Evolutionary conservation across 2,797 vertebrate species (phyloP), one percentile per base, ranked within the genome.

Genomic region (Bovichtus variegatus): DNA sequence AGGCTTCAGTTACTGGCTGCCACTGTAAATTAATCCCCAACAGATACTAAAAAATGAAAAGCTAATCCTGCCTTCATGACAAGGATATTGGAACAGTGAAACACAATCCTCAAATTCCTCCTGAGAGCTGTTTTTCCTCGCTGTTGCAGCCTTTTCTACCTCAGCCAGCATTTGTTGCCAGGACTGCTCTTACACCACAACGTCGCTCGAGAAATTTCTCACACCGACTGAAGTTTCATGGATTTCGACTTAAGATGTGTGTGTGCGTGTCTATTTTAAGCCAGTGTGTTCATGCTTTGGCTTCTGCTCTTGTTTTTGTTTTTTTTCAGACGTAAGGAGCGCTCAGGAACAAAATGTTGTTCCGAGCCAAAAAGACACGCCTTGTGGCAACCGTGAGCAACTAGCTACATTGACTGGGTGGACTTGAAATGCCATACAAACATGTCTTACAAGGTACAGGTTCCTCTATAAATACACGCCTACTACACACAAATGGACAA

Each of bases 21-120:
- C 66, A 86, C 83, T 90, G 88, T 87, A 92, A 91, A 91, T 86
- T 69, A 90, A 92, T 90, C 87, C 84, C 81, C 67, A 72, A 73
- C 76, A 91, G 79, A 91, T 63, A 89, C 61, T 77, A 67, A 85
- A 81, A 80, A 88, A 87, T 61, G 60, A 82, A 86, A 83, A 80
- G 74, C 77, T 87, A 89, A 88, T 89, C 81, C 84, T 76, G 54
- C 55, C 74, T 73, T 73, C 69, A 83, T 63, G 82, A 90, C 85
- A 63, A 81, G 76, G 81, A 89, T 87, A 79, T 66, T 80, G 80
- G 61, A 86, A 74, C 53, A 49, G 77, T 27, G 74, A 87, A 89
- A 89, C 80, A 75, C 74, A 63, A 83, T 85, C 73, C 67, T 77
- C 58, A 80, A 71, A 90, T 86, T 90, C 74, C 82, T 90, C 78